Evolutionary conservation across 1,140 invertebrate species (phyloP), one percentile per base, ranked within the genome.

Genomic region (Teleogryllus occipitalis): DNA sequence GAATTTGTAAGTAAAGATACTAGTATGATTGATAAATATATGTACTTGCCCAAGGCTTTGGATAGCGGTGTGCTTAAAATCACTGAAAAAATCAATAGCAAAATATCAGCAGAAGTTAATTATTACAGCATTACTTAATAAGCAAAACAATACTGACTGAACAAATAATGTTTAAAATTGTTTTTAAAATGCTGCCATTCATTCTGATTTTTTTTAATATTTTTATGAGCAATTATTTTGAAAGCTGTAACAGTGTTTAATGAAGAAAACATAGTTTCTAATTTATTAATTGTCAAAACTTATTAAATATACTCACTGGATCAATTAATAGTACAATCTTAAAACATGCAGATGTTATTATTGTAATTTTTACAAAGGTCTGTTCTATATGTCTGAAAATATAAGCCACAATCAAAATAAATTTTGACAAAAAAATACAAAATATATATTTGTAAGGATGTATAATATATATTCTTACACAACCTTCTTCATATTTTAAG

Each of bases 31-130:
- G 54, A 65, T 10, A 65, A 65, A 65, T 65, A 65, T 65, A 65
- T 65, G 54, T 65, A 65, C 54, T 65, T 65, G 54, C 54, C 54
- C 54, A 65, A 65, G 54, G 54, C 54, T 65, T 65, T 65, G 54
- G 54, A 65, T 65, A 65, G 54, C 18, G 54, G 54, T 14, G 54
- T 65, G 54, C 54, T 65, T 65, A 65, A 65, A 65, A 65, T 65
- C 54, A 65, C 54, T 65, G 54, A 65, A 65, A 65, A 65, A 65
- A 65, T 65, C 54, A 65, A 65, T 18, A 65, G 54, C 54, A 65
- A 65, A 65, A 65, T 18, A 65, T 65, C 10, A 65, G 54, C 54
- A 65, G 54, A 65, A 65, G 10, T 65, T 65, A 14, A 65, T 65
- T 65, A 65, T 18, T 14, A 65, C 18, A 65, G 54, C 54, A 65